Evolutionary conservation across 2,113 vertebrate species (phyloP).

Genomic region (Proteles cristata): DNA sequence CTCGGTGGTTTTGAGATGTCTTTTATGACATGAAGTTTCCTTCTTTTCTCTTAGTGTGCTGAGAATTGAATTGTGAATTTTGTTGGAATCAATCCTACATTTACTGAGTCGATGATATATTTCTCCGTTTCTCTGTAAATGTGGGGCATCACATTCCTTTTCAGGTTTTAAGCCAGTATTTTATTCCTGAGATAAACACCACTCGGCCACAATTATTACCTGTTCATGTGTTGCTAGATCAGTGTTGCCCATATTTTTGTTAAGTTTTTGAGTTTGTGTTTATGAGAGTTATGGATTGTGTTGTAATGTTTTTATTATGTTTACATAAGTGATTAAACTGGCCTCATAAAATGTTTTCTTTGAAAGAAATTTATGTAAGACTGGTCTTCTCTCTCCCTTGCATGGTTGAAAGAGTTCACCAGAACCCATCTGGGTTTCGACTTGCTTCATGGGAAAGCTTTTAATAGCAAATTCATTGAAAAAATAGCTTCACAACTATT

Average conservation of each 20-base stretch:
- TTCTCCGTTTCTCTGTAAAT: background rate
- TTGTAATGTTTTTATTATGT: background rate
- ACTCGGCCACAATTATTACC: background rate
- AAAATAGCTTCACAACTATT: background rate
- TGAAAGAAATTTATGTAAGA: background rate
- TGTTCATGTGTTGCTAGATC: background rate
- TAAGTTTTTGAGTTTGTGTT: background rate
- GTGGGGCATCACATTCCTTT: background rate
- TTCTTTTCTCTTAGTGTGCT: background rate
- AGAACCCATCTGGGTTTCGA: background rate
- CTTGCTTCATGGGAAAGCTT: background rate
- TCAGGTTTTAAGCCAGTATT: background rate
- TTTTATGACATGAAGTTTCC: background rate
- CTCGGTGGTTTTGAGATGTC: background rate
- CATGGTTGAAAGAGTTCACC: background rate
- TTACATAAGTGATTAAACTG: background rate
- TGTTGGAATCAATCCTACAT: background rate
- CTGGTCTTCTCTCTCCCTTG: background rate
- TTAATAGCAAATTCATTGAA: background rate
- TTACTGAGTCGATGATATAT: background rate
- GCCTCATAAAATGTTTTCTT: background rate
- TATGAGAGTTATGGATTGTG: background rate
- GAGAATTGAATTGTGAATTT: constrained; percentile 7
- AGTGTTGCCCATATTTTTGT: background rate
- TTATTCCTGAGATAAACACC: background rate